These are phyloP conservation scores for Aphidius ervi DNA, from an alignment of 1,140 invertebrate genomes.

Conservation along the genomic window DNA sequence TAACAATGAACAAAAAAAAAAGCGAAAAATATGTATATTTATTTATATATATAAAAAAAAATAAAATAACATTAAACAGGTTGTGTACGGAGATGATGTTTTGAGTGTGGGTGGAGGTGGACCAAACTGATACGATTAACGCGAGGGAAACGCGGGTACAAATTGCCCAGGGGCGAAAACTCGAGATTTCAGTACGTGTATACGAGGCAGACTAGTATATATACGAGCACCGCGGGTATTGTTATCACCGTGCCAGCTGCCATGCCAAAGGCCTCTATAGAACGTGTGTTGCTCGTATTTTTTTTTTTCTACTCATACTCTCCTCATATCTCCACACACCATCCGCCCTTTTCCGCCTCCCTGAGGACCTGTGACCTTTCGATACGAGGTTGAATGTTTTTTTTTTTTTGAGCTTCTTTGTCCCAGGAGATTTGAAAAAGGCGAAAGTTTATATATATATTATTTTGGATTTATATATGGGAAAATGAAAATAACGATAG, in stretches of 20 bases:
- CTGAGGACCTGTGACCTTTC: slow-evolving; percentile 3
- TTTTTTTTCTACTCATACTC: not conserved
- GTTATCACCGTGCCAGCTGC: slow-evolving; percentile 43
- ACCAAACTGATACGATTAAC: slow-evolving; percentile 24
- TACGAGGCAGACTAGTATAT: slow-evolving; percentile 26
- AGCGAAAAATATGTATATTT: too few species aligned
- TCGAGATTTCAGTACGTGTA: slow-evolving; percentile 34
- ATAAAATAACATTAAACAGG: too few species aligned
- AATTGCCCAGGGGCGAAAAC: slow-evolving; percentile 29
- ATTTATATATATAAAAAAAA: too few species aligned
- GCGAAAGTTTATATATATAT: too few species aligned
- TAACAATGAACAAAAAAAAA: too few species aligned
- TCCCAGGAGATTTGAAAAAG: too few species aligned
- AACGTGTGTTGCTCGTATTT: too few species aligned
- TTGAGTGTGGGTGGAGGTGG: not conserved
- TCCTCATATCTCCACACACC: not conserved
- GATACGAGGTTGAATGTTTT: too few species aligned
- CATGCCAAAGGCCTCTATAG: slow-evolving; percentile 21
- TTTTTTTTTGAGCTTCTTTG: too few species aligned
- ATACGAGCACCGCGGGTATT: slow-evolving; percentile 44
- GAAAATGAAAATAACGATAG: too few species aligned
- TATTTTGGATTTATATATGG: too few species aligned
- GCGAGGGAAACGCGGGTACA: slow-evolving; percentile 25
- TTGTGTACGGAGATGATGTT: too few species aligned
- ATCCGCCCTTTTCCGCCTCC: not conserved